Evolutionary conservation across 2,797 vertebrate species (phyloP).

Genomic region (Danio tinwini): DNA sequence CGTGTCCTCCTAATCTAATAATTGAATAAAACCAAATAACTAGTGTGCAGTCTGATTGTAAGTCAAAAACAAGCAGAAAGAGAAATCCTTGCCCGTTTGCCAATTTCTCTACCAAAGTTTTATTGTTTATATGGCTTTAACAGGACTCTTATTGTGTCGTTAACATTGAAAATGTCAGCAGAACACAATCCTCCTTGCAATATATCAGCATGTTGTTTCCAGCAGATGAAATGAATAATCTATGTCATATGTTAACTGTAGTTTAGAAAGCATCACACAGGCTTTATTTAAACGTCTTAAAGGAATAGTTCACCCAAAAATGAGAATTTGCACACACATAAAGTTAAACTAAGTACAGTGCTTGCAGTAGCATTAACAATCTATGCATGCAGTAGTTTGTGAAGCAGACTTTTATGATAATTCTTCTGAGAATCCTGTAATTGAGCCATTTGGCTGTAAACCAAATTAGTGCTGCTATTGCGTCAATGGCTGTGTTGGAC

Average conservation of each 20-base stretch:
- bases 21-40: slow-evolving; percentile 15
- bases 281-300: background rate
- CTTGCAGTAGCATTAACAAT: background rate
- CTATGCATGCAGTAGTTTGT: background rate
- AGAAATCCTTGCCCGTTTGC: background rate
- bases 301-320: background rate
- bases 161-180: background rate
- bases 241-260: background rate
- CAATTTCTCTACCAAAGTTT: background rate
- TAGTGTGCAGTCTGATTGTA: background rate
- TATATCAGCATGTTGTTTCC: background rate
- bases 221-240: background rate
- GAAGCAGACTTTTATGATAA: background rate
- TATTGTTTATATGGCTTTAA: slow-evolving; percentile 15
- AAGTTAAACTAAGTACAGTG: background rate
- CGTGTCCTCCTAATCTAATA: slow-evolving; percentile 19
- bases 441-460: slow-evolving; percentile 2
- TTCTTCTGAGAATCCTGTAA: slow-evolving; percentile 15
- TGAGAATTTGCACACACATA: background rate
- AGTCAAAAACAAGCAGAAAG: background rate
- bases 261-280: background rate
- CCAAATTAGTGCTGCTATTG: slow-evolving; percentile 19
- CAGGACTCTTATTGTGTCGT: background rate
- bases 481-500: background rate
- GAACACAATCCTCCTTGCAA: background rate